Conservation (phyloP, 2,888 invertebrate species). For the Dorcus hopei region DNA sequence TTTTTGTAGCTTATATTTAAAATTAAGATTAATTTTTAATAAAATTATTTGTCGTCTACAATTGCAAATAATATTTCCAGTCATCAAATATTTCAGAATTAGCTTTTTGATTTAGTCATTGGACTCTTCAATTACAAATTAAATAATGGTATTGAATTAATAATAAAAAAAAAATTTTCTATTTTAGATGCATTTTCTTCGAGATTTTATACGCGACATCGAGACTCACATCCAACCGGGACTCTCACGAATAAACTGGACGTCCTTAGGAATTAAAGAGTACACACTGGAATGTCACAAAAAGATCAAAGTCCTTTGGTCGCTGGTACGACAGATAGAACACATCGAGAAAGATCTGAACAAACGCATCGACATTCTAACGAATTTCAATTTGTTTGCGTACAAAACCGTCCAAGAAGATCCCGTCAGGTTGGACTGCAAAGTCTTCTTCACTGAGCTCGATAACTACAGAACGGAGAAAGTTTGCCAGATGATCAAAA, state of each 20-base stretch:
- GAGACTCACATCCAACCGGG: constrained; percentile 79
- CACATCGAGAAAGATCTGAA: constrained; percentile 65
- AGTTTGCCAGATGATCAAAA: constrained; percentile 63
- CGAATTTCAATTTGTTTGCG: constrained; percentile 59
- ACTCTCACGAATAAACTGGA: constrained; percentile 80
- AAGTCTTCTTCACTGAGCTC: constrained; percentile 70
- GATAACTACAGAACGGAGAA: constrained; percentile 67
- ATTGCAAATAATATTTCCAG: too few species aligned
- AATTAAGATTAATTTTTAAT: too few species aligned
- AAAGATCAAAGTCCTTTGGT: constrained; percentile 59
- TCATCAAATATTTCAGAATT: too few species aligned
- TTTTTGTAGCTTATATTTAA: too few species aligned
- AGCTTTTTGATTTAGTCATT: too few species aligned
- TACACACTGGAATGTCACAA: constrained; percentile 61
- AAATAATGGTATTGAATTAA: too few species aligned
- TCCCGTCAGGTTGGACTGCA: constrained; percentile 36
- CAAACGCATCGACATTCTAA: constrained; percentile 56
- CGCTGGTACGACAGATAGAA: constrained; percentile 66
- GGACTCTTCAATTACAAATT: too few species aligned
- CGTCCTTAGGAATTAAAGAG: constrained; percentile 75
- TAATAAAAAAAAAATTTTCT: neutral
- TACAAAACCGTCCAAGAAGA: constrained; percentile 32
- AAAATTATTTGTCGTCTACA: too few species aligned
- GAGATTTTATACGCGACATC: constrained; percentile 64
- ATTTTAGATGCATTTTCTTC: constrained; percentile 62